Base-by-base conservation (phyloP, 1,140 invertebrate genomes). In the Ridgeia piscesae region DNA sequence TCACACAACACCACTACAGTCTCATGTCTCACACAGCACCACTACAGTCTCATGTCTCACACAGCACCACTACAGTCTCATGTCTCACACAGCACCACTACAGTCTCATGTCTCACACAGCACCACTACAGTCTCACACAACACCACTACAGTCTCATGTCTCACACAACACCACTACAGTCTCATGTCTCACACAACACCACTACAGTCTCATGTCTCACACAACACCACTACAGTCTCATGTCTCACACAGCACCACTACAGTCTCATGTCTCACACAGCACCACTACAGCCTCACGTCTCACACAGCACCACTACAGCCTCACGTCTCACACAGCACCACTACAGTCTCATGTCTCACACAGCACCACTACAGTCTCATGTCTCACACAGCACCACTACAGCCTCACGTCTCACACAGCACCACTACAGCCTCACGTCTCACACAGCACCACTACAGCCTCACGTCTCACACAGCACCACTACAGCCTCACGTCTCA, bases 281-380 rank as follows among this genome's bases (percentile, higher is more conserved):
- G 2, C 8, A 77, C 14, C 17, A 31, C 48, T 31, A 31, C 27
- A 17, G n/a, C n/a, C n/a, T n/a, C n/a, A n/a, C n/a, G n/a, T n/a
- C n/a, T n/a, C n/a, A n/a, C n/a, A 94, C 90, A 88, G 94, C 92
- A 88, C 92, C n/a, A 94, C 92, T 27, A 94, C 50, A 90, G 93
- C 92, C 91, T 94, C 93, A 34, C n/a, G 92, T 92, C 94, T 94
- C 77, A 31, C 21, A 77, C 58, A 77, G 2, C 8, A 77, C 14
- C 17, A 31, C 48, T 31, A 31, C 27, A 17, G n/a, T n/a, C n/a
- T n/a, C n/a, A n/a, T n/a, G n/a, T n/a, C n/a, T n/a, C 77, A 31
- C 21, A 77, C 58, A 77, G 2, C 8, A 77, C 14, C 17, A 31
- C 48, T 31, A 31, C 27, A 17, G n/a, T n/a, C n/a, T n/a, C n/a